A percentile compares a stretch with the other conserved stretches of the same genome.
phyloP scores from a whole-genome alignment of 2,888 invertebrate genomes.

The Tenthredo mesomela region DNA sequence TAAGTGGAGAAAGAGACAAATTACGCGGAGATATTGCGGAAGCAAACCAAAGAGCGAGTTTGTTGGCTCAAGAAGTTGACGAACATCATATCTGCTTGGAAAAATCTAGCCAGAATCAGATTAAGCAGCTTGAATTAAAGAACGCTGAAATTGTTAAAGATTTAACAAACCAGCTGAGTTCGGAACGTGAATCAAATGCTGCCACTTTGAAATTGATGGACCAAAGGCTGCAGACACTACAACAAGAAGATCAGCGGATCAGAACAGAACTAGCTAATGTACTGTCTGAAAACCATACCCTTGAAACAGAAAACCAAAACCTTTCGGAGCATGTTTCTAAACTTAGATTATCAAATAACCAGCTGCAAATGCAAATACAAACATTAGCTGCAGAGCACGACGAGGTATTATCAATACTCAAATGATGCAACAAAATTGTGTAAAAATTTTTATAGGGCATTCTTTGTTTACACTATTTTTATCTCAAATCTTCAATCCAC shows the following conservation, averaged over 20 bases:
- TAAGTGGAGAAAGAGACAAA: slow-evolving; percentile 89
- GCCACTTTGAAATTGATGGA: slow-evolving; percentile 83
- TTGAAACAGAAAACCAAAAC: slow-evolving; percentile 83
- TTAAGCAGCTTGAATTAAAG: slow-evolving; percentile 86
- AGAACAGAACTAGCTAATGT: slow-evolving; percentile 83
- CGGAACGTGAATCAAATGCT: slow-evolving; percentile 88
- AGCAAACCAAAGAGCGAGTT: slow-evolving; percentile 89
- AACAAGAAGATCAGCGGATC: slow-evolving; percentile 85
- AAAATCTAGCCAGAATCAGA: slow-evolving; percentile 84
- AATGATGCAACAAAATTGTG: slow-evolving; percentile 41
- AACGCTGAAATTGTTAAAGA: slow-evolving; percentile 88
- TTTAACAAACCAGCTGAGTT: slow-evolving; percentile 84
- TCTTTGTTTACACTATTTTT: background rate
- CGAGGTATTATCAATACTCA: slow-evolving; percentile 59
- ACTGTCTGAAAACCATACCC: slow-evolving; percentile 83
- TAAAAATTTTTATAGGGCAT: slow-evolving; percentile 60
- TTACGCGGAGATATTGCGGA: slow-evolving; percentile 88
- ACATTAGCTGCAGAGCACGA: slow-evolving; percentile 71
- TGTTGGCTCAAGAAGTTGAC: slow-evolving; percentile 94
- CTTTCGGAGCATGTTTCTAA: slow-evolving; percentile 83
- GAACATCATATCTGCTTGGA: slow-evolving; percentile 93
- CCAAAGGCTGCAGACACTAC: slow-evolving; percentile 82
- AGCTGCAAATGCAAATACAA: slow-evolving; percentile 79
- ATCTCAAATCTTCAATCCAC: slow-evolving; percentile 6
- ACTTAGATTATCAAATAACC: slow-evolving; percentile 79